phyloP scores from a whole-genome alignment of 2,797 vertebrate species.

The Chrosomus eos region DNA sequence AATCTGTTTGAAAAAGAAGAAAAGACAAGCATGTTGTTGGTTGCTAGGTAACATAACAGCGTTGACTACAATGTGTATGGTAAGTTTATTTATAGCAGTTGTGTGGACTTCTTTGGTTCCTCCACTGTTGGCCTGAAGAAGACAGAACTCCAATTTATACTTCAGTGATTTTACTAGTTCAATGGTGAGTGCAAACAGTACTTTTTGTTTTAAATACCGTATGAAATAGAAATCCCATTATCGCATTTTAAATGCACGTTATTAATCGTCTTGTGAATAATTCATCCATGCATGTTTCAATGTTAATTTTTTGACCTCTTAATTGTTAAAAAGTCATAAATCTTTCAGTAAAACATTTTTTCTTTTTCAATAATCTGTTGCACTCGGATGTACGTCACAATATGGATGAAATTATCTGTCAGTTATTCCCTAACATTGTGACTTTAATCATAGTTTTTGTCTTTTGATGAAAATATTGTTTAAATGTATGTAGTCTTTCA shows the following conservation, averaged over 20 bases:
- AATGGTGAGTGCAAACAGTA: not conserved
- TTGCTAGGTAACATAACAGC: conserved; percentile 54
- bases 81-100: conserved; percentile 51
- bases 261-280: not conserved
- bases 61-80: conserved; percentile 40
- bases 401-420: not conserved
- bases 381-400: not conserved
- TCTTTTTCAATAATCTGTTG: not conserved
- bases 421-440: not conserved
- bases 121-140: not conserved
- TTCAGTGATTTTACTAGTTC: conserved; percentile 5
- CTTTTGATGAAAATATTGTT: not conserved
- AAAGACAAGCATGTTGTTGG: conserved; percentile 36
- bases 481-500: not conserved
- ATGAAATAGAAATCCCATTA: not conserved
- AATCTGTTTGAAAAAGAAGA: conserved; percentile 19
- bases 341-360: not conserved
- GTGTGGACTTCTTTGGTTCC: conserved; percentile 10
- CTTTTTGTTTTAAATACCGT: conserved; percentile 3
- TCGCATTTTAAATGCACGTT: not conserved
- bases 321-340: not conserved
- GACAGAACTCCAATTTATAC: conserved; percentile 17
- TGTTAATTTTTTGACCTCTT: not conserved
- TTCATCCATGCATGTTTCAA: not conserved
- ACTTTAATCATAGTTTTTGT: not conserved